Percentiles rank a stretch among this genome's conserved stretches.
phyloP scores from a whole-genome alignment of 2,113 vertebrate species.

The Alces alces region DNA sequence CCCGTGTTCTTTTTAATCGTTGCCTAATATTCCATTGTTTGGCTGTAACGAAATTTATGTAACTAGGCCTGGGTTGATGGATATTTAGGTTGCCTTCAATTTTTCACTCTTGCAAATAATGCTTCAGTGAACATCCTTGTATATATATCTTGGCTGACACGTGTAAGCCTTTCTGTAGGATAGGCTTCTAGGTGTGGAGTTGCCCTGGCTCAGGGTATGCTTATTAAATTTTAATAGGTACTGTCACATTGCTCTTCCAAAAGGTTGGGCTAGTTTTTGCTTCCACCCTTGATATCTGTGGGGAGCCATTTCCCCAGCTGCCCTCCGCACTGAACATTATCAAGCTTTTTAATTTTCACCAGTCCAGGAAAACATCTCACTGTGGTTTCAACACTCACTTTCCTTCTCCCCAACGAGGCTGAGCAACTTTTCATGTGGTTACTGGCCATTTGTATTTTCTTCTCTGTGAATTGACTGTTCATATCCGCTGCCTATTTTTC shows the following conservation, averaged over 20 bases:
- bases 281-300: not conserved
- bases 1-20: not conserved
- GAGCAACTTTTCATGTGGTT: not conserved
- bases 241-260: not conserved
- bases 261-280: not conserved
- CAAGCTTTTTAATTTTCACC: not conserved
- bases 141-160: not conserved
- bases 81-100: not conserved
- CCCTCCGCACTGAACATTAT: not conserved
- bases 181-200: not conserved
- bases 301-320: not conserved
- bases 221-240: not conserved
- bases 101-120: constrained; percentile 7
- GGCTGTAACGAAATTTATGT: not conserved
- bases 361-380: not conserved
- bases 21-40: constrained; percentile 39
- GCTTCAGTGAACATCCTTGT: not conserved
- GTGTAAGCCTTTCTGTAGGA: not conserved
- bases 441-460: not conserved
- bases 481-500: constrained; percentile 2
- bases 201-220: not conserved
- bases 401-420: not conserved
- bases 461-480: not conserved
- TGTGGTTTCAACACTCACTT: not conserved
- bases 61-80: not conserved